Base-by-base conservation (phyloP, 2,888 invertebrate species). In the Antheraea yamamai region DNA sequence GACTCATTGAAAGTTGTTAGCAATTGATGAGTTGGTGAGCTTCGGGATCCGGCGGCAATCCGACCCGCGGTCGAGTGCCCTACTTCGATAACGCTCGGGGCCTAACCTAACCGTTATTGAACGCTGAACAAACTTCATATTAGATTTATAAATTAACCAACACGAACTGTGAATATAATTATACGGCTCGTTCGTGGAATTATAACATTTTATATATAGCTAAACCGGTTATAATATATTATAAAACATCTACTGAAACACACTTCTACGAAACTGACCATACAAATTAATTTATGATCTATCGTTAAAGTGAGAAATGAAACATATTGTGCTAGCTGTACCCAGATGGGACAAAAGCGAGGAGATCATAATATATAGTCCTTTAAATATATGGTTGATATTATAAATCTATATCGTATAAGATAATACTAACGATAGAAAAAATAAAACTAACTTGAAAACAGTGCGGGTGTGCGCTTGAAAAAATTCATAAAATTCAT, bases 31-130 rank as follows among this genome's bases (percentile, higher is more conserved):
- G 39, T 35, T 35, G 68, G 20, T 30, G 35, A 68, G n/a, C n/a
- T 14, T 39, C 10, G 70, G n/a, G 39, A 39, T 7, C 39, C 20
- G 39, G 39, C 70, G n/a, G 64, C 30, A 30, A 30, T 70, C 70
- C 70, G 39, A n/a, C n/a, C 39, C 39, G 39, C 70, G 70, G 70
- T 39, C n/a, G 20, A 70, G 39, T 70, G 70, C 70, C 39, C 35
- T 39, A 70, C 39, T 70, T 39, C n/a, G 70, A 39, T 70, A 70
- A 39, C 70, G 23, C 26, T 26, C 26, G 16, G 4, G 16, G 64
- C 30, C 64, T 66, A 70, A 70, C 30, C 64, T 66, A 70, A 70
- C 35, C 23, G 68, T 68, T 68, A 20, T 70, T 70, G 39, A 39
- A 39, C 20, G 3, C 20, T n/a, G 39, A 20, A 35, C 39, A 20